Evolutionary conservation across 2,113 vertebrate genomes (phyloP).

Genomic region (Ursus arctos): DNA sequence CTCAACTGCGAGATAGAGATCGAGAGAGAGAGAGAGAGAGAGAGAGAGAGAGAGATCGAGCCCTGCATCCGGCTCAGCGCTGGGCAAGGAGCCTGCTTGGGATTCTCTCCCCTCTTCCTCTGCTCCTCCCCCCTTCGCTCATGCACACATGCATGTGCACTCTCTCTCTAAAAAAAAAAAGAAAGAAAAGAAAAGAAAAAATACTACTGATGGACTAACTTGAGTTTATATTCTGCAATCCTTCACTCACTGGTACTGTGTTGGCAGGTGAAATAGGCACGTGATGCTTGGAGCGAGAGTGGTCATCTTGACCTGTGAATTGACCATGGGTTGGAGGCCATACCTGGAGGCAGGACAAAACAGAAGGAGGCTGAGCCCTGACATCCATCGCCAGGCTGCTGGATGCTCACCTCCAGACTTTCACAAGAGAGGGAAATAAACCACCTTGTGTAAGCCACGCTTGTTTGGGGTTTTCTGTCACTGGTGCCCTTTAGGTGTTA

Average conservation of each 20-base stretch:
- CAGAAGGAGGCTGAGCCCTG: background rate
- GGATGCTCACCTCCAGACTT: background rate
- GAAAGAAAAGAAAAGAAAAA: background rate
- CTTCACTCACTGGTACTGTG: background rate
- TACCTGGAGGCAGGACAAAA: background rate
- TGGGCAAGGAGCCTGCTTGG: background rate
- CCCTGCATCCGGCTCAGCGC: background rate
- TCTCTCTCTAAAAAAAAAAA: background rate
- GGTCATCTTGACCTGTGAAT: background rate
- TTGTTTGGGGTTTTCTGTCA: background rate
- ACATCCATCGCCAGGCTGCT: background rate
- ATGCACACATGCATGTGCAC: background rate
- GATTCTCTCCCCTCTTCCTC: background rate
- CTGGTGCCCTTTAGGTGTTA: background rate
- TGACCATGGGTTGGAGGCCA: background rate
- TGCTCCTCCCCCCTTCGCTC: background rate
- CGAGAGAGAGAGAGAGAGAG: background rate
- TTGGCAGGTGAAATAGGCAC: background rate
- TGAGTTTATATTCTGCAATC: background rate
- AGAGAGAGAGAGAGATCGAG: background rate
- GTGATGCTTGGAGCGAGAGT: background rate
- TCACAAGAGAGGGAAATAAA: background rate
- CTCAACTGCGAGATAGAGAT: background rate
- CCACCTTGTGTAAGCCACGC: background rate
- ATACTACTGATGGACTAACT: background rate